A percentile compares a stretch with the other conserved stretches of the same genome.
Conservation (phyloP, 2,113 vertebrate species). For the Crocuta crocuta region DNA sequence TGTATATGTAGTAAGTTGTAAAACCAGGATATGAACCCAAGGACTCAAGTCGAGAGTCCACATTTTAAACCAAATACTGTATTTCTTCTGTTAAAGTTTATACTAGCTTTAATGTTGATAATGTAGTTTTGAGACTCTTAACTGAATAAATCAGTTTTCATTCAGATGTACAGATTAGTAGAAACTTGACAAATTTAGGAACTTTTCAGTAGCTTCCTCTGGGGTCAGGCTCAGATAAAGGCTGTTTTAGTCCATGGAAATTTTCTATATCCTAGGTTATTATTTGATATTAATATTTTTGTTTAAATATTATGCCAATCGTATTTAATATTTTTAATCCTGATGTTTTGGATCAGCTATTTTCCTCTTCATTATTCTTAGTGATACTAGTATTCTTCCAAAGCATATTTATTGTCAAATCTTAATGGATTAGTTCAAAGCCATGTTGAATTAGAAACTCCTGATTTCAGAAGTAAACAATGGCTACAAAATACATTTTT, state of each 20-base stretch:
- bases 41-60: background rate
- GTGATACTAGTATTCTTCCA: constrained; percentile 53
- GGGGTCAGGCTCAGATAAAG: background rate
- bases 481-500: constrained; percentile 60
- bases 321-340: constrained; percentile 10
- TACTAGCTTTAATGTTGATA: background rate
- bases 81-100: background rate
- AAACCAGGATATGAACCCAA: background rate
- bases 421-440: background rate
- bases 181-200: background rate
- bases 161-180: background rate
- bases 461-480: constrained; percentile 54
- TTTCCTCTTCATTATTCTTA: constrained; percentile 57
- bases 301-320: background rate
- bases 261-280: background rate
- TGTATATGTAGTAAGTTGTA: background rate
- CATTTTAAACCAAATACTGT: background rate
- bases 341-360: background rate
- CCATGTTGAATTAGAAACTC: background rate
- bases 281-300: background rate
- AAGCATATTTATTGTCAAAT: constrained; percentile 45
- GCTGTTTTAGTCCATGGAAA: background rate
- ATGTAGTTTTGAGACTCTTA: background rate
- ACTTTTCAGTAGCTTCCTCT: background rate
- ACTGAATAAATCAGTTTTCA: background rate